Evolutionary conservation across 2,888 invertebrate species (phyloP).

Genomic region (Eristalinus aeneus): DNA sequence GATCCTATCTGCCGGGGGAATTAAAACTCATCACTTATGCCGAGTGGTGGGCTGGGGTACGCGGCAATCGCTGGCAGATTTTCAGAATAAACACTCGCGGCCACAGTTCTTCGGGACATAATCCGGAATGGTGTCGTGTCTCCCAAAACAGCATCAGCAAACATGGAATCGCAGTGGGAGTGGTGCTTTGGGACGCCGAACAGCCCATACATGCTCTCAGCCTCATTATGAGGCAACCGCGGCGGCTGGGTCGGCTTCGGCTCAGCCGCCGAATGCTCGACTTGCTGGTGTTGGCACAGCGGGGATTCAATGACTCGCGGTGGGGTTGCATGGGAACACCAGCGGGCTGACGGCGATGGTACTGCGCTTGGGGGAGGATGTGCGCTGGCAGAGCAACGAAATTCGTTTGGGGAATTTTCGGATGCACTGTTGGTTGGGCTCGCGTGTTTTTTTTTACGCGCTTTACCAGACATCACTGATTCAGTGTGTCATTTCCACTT

Average conservation of each 20-base stretch:
- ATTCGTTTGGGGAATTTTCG: slow-evolving; percentile 21
- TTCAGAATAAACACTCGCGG: slow-evolving; percentile 51
- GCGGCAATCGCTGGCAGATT: slow-evolving; percentile 55
- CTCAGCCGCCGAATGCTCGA: slow-evolving; percentile 26
- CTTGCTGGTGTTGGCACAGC: slow-evolving; percentile 11
- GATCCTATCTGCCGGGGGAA: slow-evolving; percentile 50
- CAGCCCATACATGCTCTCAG: slow-evolving; percentile 4
- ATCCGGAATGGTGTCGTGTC: slow-evolving; percentile 50
- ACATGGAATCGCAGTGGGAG: slow-evolving; percentile 5
- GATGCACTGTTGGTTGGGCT: slow-evolving; percentile 14
- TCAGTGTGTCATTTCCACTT: slow-evolving; percentile 38
- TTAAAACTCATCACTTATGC: slow-evolving; percentile 68
- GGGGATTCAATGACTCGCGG: slow-evolving; percentile 30
- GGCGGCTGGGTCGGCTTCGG: background rate
- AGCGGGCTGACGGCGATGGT: background rate
- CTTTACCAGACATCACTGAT: background rate
- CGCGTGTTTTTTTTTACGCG: background rate
- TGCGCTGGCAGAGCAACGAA: background rate
- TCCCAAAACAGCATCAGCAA: slow-evolving; percentile 56
- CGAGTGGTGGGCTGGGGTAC: slow-evolving; percentile 17
- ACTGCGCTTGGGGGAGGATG: background rate
- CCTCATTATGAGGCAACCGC: slow-evolving; percentile 38
- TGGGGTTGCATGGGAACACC: slow-evolving; percentile 51
- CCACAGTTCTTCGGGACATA: slow-evolving; percentile 44
- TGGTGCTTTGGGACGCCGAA: background rate